Base-by-base conservation (phyloP, 2,888 invertebrate genomes). In the Caenorhabditis parvicauda region DNA sequence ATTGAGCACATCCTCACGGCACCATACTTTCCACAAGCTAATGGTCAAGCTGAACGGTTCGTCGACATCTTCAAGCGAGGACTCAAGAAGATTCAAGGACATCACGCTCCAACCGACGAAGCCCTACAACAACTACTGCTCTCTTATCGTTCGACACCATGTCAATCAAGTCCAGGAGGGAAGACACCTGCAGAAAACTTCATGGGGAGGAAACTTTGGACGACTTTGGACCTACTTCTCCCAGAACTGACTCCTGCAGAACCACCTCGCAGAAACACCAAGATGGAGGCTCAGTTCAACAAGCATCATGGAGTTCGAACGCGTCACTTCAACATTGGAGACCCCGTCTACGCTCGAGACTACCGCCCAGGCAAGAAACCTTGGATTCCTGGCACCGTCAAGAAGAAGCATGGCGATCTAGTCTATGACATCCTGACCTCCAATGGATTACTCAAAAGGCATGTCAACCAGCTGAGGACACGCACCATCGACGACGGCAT, bases 11-110 rank as follows among this genome's bases (percentile, higher is more conserved):
- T n/a, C n/a, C n/a, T n/a, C n/a, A n/a, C n/a, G n/a, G n/a, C n/a
- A n/a, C n/a, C n/a, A 17, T 80, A 62, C 42, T 75, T 77, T 55
- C 75, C 77, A 0, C 64, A 65, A 25, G 60, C 62, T 7, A 81
- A 80, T 48, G 77, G 80, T 1, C 55, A 67, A 28, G 79, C 69
- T 2, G 78, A 79, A 53, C 46, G 75, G 4, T 56, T 67, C 12
- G 75, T 75, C 3, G 67, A 68, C 52, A 67, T 59, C 3, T 59
- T 75, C 48, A 75, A 75, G 39, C 27, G 62, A 12, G 46, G 29
- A 22, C 24, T 58, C 19, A 24, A 9, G 17, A 63, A 63, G 43
- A 22, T 19, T 17, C 17, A 48, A 24, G 43, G 27, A 29, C 32
- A n/a, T n/a, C n/a, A n/a, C n/a, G n/a, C n/a, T n/a, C 25, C 45